Base-by-base conservation (phyloP, 2,888 invertebrate genomes). In the Opisthograptis luteolata region DNA sequence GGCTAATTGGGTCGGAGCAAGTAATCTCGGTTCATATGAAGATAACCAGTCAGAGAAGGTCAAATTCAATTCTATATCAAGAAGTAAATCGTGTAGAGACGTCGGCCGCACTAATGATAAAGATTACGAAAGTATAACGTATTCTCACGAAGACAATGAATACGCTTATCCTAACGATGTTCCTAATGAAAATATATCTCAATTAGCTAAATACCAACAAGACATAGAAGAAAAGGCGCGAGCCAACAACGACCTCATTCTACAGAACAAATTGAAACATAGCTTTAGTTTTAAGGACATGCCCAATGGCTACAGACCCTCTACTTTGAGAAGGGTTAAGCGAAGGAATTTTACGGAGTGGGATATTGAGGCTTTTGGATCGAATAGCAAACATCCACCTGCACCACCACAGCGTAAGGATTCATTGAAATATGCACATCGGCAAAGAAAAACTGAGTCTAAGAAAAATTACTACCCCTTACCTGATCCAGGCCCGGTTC, bases 1-100 rank as follows among this genome's bases (percentile, higher is more conserved):
- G 68, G 96, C 96, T 20, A 96, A 96, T 76, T 96, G 96, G 96
- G 92, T 94, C 55, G 95, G 95, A 70, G 93, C 95, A n/a, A 86
- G 89, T 55, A 92, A 92, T 73, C 81, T 93, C 37, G 88, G 88
- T 43, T 82, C 77, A 28, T 87, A 81, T 55, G 82, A 79, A 60
- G 87, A 72, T 40, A 73, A 73, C 48, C 71, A 76, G 31, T 71
- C 79, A 17, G 79, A 76, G 34, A 81, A 77, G 55, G 66, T 65
- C 13, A 87, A 85, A 75, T 84, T 84, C 34, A 92, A 89, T 58
- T 81, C 92, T 8, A 84, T 91, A 76, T 87, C 91, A 24, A 79
- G 91, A 75, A 91, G 90, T 58, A 91, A 90, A 59, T 91, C 91
- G 3, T 91, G 88, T 58, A 81, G 87, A 73, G 89, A 91, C 56